phyloP scores from a whole-genome alignment of 2,888 invertebrate species.

The Brachylomia viminalis region DNA sequence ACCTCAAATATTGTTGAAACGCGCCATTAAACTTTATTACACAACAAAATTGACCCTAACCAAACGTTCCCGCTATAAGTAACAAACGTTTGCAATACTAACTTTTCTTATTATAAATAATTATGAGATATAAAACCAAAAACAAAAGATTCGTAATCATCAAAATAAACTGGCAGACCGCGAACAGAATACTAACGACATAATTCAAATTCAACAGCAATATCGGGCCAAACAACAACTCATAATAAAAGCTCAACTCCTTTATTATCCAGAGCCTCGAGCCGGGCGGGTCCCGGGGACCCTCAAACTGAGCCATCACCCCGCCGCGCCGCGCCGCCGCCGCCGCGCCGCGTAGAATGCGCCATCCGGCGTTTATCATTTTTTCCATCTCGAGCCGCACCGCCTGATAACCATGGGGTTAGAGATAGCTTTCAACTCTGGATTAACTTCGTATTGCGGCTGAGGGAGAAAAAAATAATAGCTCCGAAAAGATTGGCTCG shows the following conservation, averaged over 20 bases:
- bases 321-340: constrained; percentile 69
- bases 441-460: constrained; percentile 83
- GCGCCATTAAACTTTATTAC: constrained; percentile 49
- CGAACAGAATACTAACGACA: constrained; percentile 65
- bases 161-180: constrained; percentile 64
- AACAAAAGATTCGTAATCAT: constrained; percentile 67
- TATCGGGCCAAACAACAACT: constrained; percentile 69
- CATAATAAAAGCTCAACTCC: constrained; percentile 69
- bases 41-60: constrained; percentile 16
- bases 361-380: constrained; percentile 81
- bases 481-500: constrained; percentile 78
- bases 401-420: constrained; percentile 78
- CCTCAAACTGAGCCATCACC: constrained; percentile 63
- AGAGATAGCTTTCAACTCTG: constrained; percentile 84
- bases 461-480: constrained; percentile 83
- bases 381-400: constrained; percentile 80
- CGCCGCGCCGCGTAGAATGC: constrained; percentile 42
- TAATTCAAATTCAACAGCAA: constrained; percentile 69
- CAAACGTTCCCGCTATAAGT: constrained; percentile 12
- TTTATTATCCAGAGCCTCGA: constrained; percentile 64
- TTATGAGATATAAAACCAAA: constrained; percentile 50
- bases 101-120: constrained; percentile 56
- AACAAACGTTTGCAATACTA: constrained; percentile 33
- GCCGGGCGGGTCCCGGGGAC: constrained; percentile 33
- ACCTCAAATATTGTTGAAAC: constrained; percentile 53